Percentiles rank a stretch among this genome's conserved stretches.
Conservation (phyloP, 2,888 invertebrate genomes). For the Chromoteleia sp. region DNA sequence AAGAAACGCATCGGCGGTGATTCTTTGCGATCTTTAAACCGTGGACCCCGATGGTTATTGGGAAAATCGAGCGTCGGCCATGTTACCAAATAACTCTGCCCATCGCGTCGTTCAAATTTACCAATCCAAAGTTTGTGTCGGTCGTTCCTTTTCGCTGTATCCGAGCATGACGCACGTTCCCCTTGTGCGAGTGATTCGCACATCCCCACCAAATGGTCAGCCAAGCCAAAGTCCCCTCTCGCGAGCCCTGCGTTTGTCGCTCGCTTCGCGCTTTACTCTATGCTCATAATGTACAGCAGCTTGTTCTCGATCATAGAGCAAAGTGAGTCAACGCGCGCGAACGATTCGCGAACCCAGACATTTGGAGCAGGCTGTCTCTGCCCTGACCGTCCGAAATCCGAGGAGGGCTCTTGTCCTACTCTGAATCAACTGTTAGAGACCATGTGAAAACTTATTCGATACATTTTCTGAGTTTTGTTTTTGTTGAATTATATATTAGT, state of each 20-base stretch:
- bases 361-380: not conserved
- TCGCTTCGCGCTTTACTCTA: slow-evolving; percentile 74
- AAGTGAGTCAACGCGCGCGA: slow-evolving; percentile 44
- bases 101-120: not conserved
- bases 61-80: too few relatives aligned
- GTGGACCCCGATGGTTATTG: too few relatives aligned
- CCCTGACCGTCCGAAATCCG: too few relatives aligned
- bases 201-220: slow-evolving; percentile 73
- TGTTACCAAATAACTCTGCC: too few relatives aligned
- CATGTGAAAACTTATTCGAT: too few relatives aligned
- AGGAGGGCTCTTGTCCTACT: too few relatives aligned
- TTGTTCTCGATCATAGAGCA: slow-evolving; percentile 80
- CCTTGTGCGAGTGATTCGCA: slow-evolving; percentile 62
- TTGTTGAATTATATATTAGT: too few relatives aligned
- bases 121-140: slow-evolving; percentile 4
- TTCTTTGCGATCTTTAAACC: too few relatives aligned
- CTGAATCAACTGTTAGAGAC: too few relatives aligned
- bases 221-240: slow-evolving; percentile 73
- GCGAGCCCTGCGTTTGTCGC: slow-evolving; percentile 68
- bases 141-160: slow-evolving; percentile 3
- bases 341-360: slow-evolving; percentile 11
- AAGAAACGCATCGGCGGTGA: too few relatives aligned
- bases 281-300: slow-evolving; percentile 79
- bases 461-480: too few relatives aligned
- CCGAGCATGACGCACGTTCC: slow-evolving; percentile 46